Base-by-base conservation (phyloP, 2,888 invertebrate species). In the Nomada hirtipes region DNA sequence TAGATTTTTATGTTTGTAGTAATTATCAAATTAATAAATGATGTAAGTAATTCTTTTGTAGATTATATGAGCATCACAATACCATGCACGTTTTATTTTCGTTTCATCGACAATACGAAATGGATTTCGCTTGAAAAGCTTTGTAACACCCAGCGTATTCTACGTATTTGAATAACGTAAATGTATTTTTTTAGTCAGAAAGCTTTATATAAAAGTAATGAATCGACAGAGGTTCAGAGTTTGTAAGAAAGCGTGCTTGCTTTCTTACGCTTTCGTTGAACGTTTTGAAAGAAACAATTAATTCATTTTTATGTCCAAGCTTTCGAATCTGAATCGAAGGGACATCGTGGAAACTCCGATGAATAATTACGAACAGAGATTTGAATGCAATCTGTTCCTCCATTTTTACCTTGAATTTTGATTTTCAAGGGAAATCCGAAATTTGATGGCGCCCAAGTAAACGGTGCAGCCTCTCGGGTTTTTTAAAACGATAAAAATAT, bases 391-490 rank as follows among this genome's bases (percentile, higher is more conserved):
- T 55, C 15, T 3, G 57, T 59, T 44, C 10, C n/a, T 47, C 57
- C 15, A 26, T 29, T 10, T 57, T 10, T 13, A 44, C 26, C 26
- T 59, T 59, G n/a, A 44, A 53, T 15, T 57, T 64, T 3, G 2
- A 52, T 10, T 57, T 47, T 55, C 15, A 63, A 36, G n/a, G 20
- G 13, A 3, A 13, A 23, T 60, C 47, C 47, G 13, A 9, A 47
- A 7, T 76, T 57, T 42, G 9, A 4, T 59, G 80, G 80, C 80
- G 79, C 79, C 60, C 79, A 44, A 4, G 11, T 36, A 15, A 4
- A 50, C 18, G 29, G 77, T 77, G 79, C 79, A 67, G 79, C 79
- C 79, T 67, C 23, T 52, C 26, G 47, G 47, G 7, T 26, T 15
- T 29, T n/a, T 52, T 63, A 50, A 2, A 26, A 47, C 23, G 13